Evolutionary conservation across 2,797 vertebrate species (phyloP).

Genomic region (Macropus fuliginosus): DNA sequence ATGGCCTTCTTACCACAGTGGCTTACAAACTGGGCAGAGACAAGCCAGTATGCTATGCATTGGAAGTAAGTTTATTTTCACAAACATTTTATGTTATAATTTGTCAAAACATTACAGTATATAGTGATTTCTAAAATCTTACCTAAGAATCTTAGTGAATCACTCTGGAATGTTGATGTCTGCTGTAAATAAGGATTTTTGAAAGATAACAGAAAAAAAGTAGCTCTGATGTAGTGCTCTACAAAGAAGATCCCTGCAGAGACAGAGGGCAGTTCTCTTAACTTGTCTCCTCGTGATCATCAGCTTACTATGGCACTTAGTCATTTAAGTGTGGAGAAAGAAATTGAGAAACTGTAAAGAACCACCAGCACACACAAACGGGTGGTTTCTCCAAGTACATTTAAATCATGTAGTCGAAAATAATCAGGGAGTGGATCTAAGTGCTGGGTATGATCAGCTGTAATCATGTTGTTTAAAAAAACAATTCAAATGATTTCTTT

Average conservation of each 20-base stretch:
- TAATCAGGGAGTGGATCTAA: neutral
- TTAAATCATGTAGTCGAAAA: conserved; percentile 16
- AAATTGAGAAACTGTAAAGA: conserved; percentile 18
- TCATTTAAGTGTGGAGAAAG: neutral
- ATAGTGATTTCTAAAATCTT: conserved; percentile 24
- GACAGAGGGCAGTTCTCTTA: neutral
- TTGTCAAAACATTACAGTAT: conserved; percentile 40
- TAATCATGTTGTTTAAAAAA: neutral
- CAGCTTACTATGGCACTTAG: conserved; percentile 13
- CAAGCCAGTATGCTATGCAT: conserved; percentile 94
- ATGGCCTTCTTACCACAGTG: conserved; percentile 96
- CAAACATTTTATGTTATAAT: neutral
- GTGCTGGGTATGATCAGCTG: neutral
- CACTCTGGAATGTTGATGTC: neutral
- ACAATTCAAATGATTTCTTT: conserved; percentile 1
- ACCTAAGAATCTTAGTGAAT: conserved; percentile 36
- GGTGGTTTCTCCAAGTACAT: conserved; percentile 28
- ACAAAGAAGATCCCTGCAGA: neutral
- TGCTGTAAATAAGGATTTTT: neutral
- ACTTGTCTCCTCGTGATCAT: conserved; percentile 16
- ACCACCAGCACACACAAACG: neutral
- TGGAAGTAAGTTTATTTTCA: conserved; percentile 90
- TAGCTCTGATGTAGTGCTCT: neutral
- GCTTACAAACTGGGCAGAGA: conserved; percentile 98
- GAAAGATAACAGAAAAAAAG: neutral